Evolutionary conservation across 1,140 invertebrate species (phyloP).

Genomic region (Listronotus oregonensis): DNA sequence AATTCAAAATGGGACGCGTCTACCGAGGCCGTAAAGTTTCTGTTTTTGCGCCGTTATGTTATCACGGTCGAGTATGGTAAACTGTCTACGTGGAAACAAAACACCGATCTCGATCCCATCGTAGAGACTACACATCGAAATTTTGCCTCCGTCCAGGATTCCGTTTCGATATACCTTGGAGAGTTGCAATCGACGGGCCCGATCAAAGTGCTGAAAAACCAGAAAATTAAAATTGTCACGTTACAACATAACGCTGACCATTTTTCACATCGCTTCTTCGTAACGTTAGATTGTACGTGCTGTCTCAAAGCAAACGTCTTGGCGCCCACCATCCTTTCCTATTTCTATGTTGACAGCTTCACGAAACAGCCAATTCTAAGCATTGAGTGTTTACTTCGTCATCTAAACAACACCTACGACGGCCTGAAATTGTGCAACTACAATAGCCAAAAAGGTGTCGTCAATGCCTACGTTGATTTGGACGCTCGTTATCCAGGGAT

Average conservation of each 20-base stretch:
- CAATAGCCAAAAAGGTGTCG: conserved; percentile 1
- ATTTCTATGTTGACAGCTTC: too few relatives aligned
- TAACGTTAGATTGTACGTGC: background rate
- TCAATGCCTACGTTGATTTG: conserved; percentile 1
- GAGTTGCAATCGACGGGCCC: background rate
- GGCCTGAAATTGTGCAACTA: conserved; percentile 1
- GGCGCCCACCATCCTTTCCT: too few relatives aligned
- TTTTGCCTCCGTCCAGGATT: conserved; percentile 1
- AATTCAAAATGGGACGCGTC: conserved; percentile 1
- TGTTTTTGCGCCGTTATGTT: conserved; percentile 1
- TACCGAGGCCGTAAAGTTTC: background rate
- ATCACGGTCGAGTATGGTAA: conserved; percentile 1
- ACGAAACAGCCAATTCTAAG: conserved; percentile 1
- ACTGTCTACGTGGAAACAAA: conserved; percentile 1
- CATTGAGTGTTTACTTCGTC: conserved; percentile 1
- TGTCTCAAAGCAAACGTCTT: too few relatives aligned
- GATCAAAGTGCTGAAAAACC: conserved; percentile 1
- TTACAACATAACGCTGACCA: background rate
- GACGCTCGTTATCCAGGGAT: conserved; percentile 1
- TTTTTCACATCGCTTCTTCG: background rate
- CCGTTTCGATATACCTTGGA: conserved; percentile 1
- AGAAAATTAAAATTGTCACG: conserved; percentile 1
- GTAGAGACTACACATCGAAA: background rate
- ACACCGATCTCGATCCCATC: conserved; percentile 1
- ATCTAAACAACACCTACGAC: conserved; percentile 1